Evolutionary conservation across 2,797 vertebrate genomes (phyloP), one percentile per base, ranked within the genome.

Genomic region (Anomalospiza imberbis): DNA sequence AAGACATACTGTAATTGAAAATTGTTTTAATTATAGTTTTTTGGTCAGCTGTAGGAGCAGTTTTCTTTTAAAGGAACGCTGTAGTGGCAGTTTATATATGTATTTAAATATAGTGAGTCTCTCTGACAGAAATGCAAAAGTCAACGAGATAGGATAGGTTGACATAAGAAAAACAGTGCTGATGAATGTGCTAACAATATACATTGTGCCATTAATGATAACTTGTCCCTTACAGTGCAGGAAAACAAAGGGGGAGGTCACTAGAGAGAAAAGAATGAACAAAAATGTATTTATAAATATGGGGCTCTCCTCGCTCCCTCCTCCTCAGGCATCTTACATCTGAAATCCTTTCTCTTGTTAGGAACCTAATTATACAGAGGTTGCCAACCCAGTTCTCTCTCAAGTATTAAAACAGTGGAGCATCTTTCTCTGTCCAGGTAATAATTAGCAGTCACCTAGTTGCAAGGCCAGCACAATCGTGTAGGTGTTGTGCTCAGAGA

Each of bases 391-490:
- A 70, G 40, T 63, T 77, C 15, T 80, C 44, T 92, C 88, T 95
- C 63, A 93, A 89, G 50, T 75, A 38, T 66, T 72, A 29, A 88
- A 86, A 70, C 66, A 38, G 18, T 15, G 26, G 66, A 36, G 40
- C 61, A 36, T 81, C 61, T 78, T 91, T 74, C 40, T 81, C 32
- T n/a, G 60, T 36, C 45, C 51, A 88, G 47, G 66, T 91, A 88
- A 47, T 81, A 95, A 91, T 93, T 96, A 94, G 54, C 55, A 81
- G 85, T 72, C 84, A 62, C 31, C 58, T 81, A 62, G n/a, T 13
- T 65, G 66, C 63, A 81, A 68, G 66, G 44, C 54, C 5, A 19
- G 26, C 0, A 1, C 58, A 75, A 8, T 55, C 3, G 3, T 67
- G 24, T 45, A 70, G 44, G 16, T 47, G 62, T 12, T 89, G 75